Evolutionary conservation across 2,797 vertebrate species (phyloP).

Genomic region (Danio albolineatus): DNA sequence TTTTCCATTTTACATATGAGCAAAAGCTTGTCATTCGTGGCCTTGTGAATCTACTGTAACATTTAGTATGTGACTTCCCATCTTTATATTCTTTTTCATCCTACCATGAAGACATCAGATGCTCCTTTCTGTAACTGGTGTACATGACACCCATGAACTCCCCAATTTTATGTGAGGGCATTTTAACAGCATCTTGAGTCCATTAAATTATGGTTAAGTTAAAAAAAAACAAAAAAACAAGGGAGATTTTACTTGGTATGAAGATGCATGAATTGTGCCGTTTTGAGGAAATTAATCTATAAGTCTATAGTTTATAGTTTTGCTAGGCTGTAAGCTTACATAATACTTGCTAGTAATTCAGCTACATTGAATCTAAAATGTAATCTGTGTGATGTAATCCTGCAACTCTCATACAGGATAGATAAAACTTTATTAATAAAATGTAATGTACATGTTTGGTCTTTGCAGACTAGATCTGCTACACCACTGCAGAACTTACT

Average conservation of each 20-base stretch:
- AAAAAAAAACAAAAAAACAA: neutral
- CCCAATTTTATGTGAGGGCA: neutral
- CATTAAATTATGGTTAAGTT: neutral
- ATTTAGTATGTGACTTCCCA: conserved; percentile 65
- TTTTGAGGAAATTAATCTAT: neutral
- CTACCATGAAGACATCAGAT: conserved; percentile 67
- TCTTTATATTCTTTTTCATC: conserved; percentile 72
- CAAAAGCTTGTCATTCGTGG: conserved; percentile 68
- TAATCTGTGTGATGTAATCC: neutral
- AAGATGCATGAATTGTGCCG: neutral
- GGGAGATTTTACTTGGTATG: neutral
- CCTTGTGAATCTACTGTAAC: conserved; percentile 66
- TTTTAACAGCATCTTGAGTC: neutral
- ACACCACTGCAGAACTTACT: no score
- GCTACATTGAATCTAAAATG: neutral
- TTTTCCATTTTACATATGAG: conserved; percentile 39
- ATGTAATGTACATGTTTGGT: no score
- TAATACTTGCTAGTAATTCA: neutral
- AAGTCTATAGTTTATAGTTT: no score
- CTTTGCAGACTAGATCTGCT: no score
- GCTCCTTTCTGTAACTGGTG: conserved; percentile 59
- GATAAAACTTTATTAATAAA: no score
- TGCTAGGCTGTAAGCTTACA: no score
- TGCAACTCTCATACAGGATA: no score
- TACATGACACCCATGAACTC: neutral